Conservation (phyloP, 2,888 invertebrate genomes). For the Lapara coniferarum region DNA sequence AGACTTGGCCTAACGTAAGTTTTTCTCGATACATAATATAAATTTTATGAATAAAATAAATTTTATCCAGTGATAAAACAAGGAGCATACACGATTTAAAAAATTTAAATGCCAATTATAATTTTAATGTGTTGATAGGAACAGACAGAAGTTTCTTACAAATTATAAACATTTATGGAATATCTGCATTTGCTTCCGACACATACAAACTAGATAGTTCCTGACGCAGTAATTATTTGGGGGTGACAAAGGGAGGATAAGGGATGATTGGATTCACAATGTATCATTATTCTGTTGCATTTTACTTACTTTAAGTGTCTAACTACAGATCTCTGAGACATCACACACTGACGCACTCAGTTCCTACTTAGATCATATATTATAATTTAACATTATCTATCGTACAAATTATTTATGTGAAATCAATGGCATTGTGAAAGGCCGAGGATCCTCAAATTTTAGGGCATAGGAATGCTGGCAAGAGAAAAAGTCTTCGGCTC, state of each 20-base stretch:
- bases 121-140: slow-evolving; percentile 12
- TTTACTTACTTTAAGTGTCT: slow-evolving; percentile 67
- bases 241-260: slow-evolving; percentile 26
- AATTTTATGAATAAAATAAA: slow-evolving; percentile 9
- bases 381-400: slow-evolving; percentile 69
- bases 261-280: slow-evolving; percentile 32
- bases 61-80: slow-evolving; percentile 8
- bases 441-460: neutral
- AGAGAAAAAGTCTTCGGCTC: neutral
- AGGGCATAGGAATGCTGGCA: neutral
- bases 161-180: neutral
- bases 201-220: slow-evolving; percentile 47
- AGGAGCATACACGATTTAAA: slow-evolving; percentile 14
- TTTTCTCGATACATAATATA: slow-evolving; percentile 13
- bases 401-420: slow-evolving; percentile 43
- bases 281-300: slow-evolving; percentile 65
- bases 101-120: slow-evolving; percentile 11
- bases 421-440: slow-evolving; percentile 26
- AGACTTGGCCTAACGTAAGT: slow-evolving; percentile 21
- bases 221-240: slow-evolving; percentile 45
- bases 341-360: slow-evolving; percentile 78
- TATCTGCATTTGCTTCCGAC: slow-evolving; percentile 17
- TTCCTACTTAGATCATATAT: slow-evolving; percentile 80
- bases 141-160: neutral
- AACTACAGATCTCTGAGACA: slow-evolving; percentile 72